Base-by-base conservation (phyloP, 1,140 invertebrate species). In the Drosophila hydei region DNA sequence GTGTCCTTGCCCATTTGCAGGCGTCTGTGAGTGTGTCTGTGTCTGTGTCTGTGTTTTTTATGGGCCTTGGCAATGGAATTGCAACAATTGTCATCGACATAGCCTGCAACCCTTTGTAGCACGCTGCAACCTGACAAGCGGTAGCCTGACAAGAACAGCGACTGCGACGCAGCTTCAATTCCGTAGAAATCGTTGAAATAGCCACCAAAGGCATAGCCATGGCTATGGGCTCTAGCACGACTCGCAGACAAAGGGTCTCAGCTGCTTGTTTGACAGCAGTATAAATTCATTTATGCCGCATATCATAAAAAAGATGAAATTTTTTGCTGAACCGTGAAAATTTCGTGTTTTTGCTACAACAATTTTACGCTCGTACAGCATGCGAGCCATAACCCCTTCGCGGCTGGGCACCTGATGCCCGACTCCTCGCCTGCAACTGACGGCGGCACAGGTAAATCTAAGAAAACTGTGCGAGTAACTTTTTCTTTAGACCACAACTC, bases 251-350 rank as follows among this genome's bases (percentile, higher is more conserved):
- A 83, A 72, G 63, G 36, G 68, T 16, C 71, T 79, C 78, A 79
- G 83, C 83, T 87, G 83, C 78, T 75, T 83, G 78, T 87, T 87
- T 83, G 78, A 61, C 80, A 87, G 78, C 75, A 87, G 71, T 78
- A 83, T 71, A 43, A 87, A 88, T 88, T 75, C 83, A 88, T 87
- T 87, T 87, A 87, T 73, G 78, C 75, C 83, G 83, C 84, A 78
- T 79, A 88, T 88, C 83, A 76, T 87, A 87, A 87, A 87, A 87
- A 83, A 67, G 55, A 77, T 77, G 65, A 70, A 59, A 56, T 48
- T 72, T 61, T 69, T 64, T 25, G 64, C 60, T 62, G 61, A 52
- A 70, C 72, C 79, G 75, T 84, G 68, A 58, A 84, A 71, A 75
- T 77, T 60, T 65, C 70, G 67, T 65, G 68, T 79, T 87, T 87